Evolutionary conservation across 2,888 invertebrate genomes (phyloP).

Genomic region (Blomia tropicalis): DNA sequence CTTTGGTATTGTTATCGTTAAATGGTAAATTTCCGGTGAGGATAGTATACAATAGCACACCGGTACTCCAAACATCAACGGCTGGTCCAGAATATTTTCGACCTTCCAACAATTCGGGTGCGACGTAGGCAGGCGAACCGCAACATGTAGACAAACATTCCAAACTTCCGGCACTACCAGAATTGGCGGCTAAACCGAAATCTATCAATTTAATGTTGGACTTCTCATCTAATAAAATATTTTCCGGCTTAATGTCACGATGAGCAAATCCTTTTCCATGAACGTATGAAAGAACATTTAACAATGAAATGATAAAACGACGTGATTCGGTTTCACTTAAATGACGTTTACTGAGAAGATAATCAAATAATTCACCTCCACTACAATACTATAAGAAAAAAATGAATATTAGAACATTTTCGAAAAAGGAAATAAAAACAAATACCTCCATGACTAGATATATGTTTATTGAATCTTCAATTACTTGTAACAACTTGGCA

Average conservation of each 20-base stretch:
- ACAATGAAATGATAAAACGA: slow-evolving; percentile 57
- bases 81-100: slow-evolving; percentile 21
- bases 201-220: slow-evolving; percentile 62
- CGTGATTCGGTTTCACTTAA: slow-evolving; percentile 55
- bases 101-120: slow-evolving; percentile 45
- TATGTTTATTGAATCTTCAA: slow-evolving; percentile 55
- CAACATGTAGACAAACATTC: slow-evolving; percentile 50
- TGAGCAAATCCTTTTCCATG: slow-evolving; percentile 60
- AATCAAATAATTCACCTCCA: slow-evolving; percentile 66
- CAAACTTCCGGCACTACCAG: slow-evolving; percentile 31
- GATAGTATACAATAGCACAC: slow-evolving; percentile 58
- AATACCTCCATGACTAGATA: slow-evolving; percentile 54
- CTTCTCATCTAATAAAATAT: slow-evolving; percentile 54
- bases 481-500: slow-evolving; percentile 58
- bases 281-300: slow-evolving; percentile 58
- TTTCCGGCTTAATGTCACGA: slow-evolving; percentile 67
- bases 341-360: slow-evolving; percentile 57
- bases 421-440: background rate
- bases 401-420: slow-evolving; percentile 18
- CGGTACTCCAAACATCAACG: slow-evolving; percentile 68
- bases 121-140: slow-evolving; percentile 60
- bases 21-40: slow-evolving; percentile 63
- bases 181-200: slow-evolving; percentile 62
- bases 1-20: slow-evolving; percentile 55
- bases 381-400: slow-evolving; percentile 49